Evolutionary conservation across 2,797 vertebrate species (phyloP).

Genomic region (Momotus momota): DNA sequence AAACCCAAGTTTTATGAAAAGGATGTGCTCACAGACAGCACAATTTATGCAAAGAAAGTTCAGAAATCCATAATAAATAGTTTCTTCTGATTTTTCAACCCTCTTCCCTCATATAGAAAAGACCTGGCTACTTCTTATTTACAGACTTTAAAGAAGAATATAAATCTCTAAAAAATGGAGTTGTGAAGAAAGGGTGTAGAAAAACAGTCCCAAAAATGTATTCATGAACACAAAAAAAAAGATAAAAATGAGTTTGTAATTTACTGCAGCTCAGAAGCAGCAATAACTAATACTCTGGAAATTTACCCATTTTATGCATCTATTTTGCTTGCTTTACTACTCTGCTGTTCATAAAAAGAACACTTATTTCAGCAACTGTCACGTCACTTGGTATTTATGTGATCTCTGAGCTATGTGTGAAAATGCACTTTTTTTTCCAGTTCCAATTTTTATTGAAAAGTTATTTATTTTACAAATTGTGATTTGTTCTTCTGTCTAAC

Average conservation of each 20-base stretch:
- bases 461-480: constrained; percentile 76
- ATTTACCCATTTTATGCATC: constrained; percentile 81
- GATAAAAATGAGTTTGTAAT: constrained; percentile 76
- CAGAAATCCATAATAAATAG: constrained; percentile 54
- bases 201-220: constrained; percentile 64
- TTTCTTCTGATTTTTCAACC: constrained; percentile 41
- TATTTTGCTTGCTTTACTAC: constrained; percentile 80
- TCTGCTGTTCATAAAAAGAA: constrained; percentile 78
- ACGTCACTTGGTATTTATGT: constrained; percentile 79
- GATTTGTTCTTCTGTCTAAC: constrained; percentile 65
- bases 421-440: constrained; percentile 63
- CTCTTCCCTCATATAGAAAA: neutral
- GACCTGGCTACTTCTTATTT: constrained; percentile 59
- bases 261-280: constrained; percentile 74
- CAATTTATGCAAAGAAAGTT: constrained; percentile 48
- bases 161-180: constrained; percentile 73
- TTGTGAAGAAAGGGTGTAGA: constrained; percentile 58
- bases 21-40: neutral
- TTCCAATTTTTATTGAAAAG: constrained; percentile 75
- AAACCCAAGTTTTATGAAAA: constrained; percentile 38
- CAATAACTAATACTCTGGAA: constrained; percentile 80
- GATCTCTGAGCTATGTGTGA: constrained; percentile 76
- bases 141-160: constrained; percentile 66
- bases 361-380: constrained; percentile 81
- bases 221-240: constrained; percentile 66